Base-by-base conservation (phyloP, 2,888 invertebrate species). In the Helobdella robusta region DNA sequence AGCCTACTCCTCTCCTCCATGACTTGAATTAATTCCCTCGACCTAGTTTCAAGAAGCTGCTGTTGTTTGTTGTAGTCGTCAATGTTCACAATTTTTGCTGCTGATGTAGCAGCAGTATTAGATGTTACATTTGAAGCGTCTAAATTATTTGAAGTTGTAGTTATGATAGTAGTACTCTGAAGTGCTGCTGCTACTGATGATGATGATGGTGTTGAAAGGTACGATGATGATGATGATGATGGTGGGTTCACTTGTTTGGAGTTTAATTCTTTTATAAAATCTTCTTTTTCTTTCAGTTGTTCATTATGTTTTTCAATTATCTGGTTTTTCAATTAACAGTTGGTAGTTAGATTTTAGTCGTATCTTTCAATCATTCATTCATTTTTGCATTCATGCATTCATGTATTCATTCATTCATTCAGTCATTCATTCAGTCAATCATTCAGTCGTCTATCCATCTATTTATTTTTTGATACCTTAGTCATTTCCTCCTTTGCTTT, bases 221-320 rank as follows among this genome's bases (percentile, higher is more conserved):
- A 56, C 32, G 1, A 56, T 15, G 56, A 56, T 32, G 56, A 56
- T 32, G 52, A 52, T 28, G 56, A 56, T 15, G 28, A 56, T 8
- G 56, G 68, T 11, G 76, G 35, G 32, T 28, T 20, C n/a, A 56
- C 56, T 35, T 54, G 63, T 25, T 20, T 35, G 18, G 25, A 2
- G 20, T 54, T 23, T 0, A 63, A 30, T 63, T 63, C 63, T 11
- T n/a, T 35, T 11, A 63, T 18, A 23, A 30, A 34, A 34, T 54
- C 35, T 6, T 50, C 20, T n/a, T 63, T 52, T 1, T 20, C n/a
- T 20, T 52, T 20, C 15, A 32, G n/a, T 23, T 18, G 25, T 20
- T 63, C 63, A 18, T 77, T n/a, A n/a, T n/a, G n/a, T n/a, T n/a
- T n/a, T n/a, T n/a, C n/a, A n/a, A n/a, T n/a, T n/a, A n/a, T n/a